These are phyloP conservation scores for Amia ocellicauda DNA, from an alignment of 2,113 vertebrate genomes.

Conservation along the genomic window DNA sequence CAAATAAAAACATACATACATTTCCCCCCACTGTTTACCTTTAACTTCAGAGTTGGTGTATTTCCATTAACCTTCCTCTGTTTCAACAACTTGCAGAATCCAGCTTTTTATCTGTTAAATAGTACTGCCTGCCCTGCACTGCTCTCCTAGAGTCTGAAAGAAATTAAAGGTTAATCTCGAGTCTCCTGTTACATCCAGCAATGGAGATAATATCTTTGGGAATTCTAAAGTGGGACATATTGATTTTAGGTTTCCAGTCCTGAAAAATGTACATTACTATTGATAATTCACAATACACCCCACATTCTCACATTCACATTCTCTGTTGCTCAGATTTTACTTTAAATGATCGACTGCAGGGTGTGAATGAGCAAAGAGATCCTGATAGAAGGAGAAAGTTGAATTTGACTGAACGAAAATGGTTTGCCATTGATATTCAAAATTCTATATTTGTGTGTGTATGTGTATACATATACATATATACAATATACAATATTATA, in stretches of 20 bases:
- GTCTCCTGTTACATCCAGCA: conserved; percentile 68
- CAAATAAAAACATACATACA: too few species aligned
- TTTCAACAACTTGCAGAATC: conserved; percentile 20
- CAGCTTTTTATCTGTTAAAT: conserved; percentile 58
- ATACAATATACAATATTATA: too few species aligned
- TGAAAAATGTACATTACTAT: conserved; percentile 46
- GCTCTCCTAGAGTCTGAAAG: conserved; percentile 50
- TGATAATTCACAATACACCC: conserved; percentile 35
- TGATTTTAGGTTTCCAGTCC: conserved; percentile 60
- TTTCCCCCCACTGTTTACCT: too few species aligned
- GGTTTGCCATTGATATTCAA: too few species aligned
- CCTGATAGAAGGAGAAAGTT: too few species aligned
- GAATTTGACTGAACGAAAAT: too few species aligned
- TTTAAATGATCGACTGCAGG: too few species aligned
- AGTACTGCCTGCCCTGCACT: conserved; percentile 62
- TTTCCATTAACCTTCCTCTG: neutral
- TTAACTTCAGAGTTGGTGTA: neutral
- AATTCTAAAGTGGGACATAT: conserved; percentile 61
- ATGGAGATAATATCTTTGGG: conserved; percentile 66
- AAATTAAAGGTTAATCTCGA: conserved; percentile 69
- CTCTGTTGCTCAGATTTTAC: conserved; percentile 25
- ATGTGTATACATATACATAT: too few species aligned
- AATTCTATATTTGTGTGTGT: too few species aligned
- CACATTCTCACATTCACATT: conserved; percentile 24
- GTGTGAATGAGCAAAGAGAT: too few species aligned